A percentile compares a stretch with the other conserved stretches of the same genome.
Conservation (phyloP, 53 echinoderm and acorn worm genomes). For the Hippasteria phrygiana region DNA sequence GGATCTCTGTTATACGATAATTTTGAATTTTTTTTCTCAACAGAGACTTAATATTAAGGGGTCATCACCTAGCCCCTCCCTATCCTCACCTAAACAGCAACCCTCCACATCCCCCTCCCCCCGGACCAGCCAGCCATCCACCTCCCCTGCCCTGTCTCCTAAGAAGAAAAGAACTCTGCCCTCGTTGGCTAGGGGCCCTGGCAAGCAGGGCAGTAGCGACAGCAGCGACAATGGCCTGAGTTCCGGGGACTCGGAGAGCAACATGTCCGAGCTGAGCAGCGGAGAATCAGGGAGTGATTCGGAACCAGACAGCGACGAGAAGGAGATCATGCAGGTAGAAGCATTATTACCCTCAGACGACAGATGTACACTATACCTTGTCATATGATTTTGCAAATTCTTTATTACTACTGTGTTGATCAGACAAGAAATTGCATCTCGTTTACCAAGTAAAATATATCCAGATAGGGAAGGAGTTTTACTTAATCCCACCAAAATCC, state of each 20-base stretch:
- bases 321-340: constrained; percentile 86
- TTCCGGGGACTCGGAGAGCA: constrained; percentile 73
- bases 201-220: constrained; percentile 67
- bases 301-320: constrained; percentile 92
- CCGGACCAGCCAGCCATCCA: constrained; percentile 34
- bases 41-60: constrained; percentile 8
- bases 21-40: no score
- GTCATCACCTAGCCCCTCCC: constrained; percentile 17
- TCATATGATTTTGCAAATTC: no score
- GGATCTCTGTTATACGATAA: no score
- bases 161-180: constrained; percentile 37
- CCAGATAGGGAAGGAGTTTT: no score
- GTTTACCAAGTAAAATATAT: no score
- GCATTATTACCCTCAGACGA: no score
- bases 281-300: constrained; percentile 77
- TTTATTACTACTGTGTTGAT: no score
- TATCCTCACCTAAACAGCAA: constrained; percentile 40
- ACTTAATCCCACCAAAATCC: no score
- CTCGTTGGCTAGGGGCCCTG: constrained; percentile 22
- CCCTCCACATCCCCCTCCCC: constrained; percentile 61
- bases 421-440: no score
- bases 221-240: constrained; percentile 79
- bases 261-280: constrained; percentile 88
- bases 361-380: no score
- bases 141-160: constrained; percentile 40